Conservation (phyloP, 1,140 invertebrate species). For the Monomorium pharaonis region DNA sequence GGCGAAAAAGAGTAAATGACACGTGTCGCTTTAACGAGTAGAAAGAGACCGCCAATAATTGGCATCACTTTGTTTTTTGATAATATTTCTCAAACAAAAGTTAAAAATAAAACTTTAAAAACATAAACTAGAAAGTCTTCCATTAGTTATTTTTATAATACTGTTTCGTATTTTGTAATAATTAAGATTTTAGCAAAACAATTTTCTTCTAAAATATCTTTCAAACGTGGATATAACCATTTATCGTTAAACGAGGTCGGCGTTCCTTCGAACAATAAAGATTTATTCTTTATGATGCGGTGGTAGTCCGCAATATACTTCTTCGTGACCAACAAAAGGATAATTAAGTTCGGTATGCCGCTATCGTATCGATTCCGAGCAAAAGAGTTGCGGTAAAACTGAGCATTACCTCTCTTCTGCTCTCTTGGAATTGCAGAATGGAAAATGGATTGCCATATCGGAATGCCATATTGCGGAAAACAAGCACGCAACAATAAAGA, state of each 20-base stretch:
- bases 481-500: not conserved
- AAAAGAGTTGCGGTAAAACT: not conserved
- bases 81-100: no score
- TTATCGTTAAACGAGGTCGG: constrained; percentile 18
- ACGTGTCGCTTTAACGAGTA: not conserved
- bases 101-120: no score
- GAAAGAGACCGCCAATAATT: no score
- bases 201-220: no score
- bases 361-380: not conserved
- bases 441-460: not conserved
- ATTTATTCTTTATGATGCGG: not conserved
- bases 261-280: constrained; percentile 2
- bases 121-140: no score
- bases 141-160: no score
- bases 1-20: not conserved
- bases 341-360: constrained; percentile 18
- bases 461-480: not conserved
- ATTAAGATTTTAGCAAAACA: no score
- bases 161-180: no score
- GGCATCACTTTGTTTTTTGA: no score
- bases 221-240: not conserved
- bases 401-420: not conserved
- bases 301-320: not conserved
- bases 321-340: not conserved
- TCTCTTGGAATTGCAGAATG: not conserved